Percentiles rank a stretch among this genome's conserved stretches.
Conservation (phyloP, 35 echinoderm and acorn worm genomes). For the Amphiura filiformis region DNA sequence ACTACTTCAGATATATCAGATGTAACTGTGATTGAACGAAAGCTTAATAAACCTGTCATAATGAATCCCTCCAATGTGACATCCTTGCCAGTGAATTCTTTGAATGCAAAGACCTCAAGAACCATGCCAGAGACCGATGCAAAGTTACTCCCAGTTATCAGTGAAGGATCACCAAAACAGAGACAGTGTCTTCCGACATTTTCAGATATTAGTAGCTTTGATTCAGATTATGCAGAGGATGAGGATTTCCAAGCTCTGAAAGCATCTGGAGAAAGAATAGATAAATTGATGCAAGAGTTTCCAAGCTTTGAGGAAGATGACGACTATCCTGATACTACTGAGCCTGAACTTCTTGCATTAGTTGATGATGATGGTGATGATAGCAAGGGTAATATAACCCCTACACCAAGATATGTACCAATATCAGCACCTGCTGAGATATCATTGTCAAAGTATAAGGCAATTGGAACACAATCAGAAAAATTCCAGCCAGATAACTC, state of each 20-base stretch:
- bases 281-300: slow-evolving; percentile 41
- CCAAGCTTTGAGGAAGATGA: slow-evolving; percentile 71
- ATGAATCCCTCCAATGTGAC: too few relatives aligned
- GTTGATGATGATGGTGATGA: slow-evolving; percentile 19
- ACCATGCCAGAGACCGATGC: neutral
- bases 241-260: slow-evolving; percentile 51
- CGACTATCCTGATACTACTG: slow-evolving; percentile 57
- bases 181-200: slow-evolving; percentile 47
- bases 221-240: slow-evolving; percentile 68
- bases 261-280: slow-evolving; percentile 14
- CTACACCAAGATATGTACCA: neutral
- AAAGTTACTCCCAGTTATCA: neutral
- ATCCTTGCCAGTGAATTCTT: too few relatives aligned
- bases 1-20: neutral
- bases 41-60: neutral
- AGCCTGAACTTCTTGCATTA: slow-evolving; percentile 84
- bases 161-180: slow-evolving; percentile 1
- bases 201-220: slow-evolving; percentile 83
- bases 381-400: neutral
- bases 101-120: neutral
- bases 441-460: neutral
- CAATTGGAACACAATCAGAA: neutral
- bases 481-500: neutral
- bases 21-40: neutral
- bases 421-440: neutral